A percentile compares a stretch with the other conserved stretches of the same genome.
Evolutionary conservation across 1,140 invertebrate species (phyloP).

Genomic region (Diuraphis noxia): DNA sequence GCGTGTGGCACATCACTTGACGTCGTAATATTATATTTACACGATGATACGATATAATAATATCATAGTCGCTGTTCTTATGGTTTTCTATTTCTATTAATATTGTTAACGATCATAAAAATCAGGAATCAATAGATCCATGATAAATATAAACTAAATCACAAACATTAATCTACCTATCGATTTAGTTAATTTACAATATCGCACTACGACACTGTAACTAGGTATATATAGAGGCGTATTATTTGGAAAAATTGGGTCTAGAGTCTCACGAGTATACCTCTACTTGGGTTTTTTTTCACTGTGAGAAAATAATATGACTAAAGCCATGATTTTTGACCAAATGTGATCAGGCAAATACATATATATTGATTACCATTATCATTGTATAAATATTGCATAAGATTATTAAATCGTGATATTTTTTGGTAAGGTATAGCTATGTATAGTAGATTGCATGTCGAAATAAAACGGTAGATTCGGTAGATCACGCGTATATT

Average conservation of each 20-base stretch:
- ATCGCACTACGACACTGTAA: no score
- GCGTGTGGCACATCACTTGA: no score
- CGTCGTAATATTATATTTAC: no score
- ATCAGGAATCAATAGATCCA: no score
- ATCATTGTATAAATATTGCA: neutral
- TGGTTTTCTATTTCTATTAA: neutral
- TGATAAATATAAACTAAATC: neutral
- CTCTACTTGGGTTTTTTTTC: no score
- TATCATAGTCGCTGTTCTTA: no score
- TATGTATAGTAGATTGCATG: neutral
- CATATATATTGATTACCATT: no score
- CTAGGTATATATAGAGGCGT: no score
- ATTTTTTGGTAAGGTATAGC: no score
- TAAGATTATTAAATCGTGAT: neutral
- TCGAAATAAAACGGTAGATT: neutral
- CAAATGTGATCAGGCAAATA: fast-evolving
- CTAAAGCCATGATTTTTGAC: neutral
- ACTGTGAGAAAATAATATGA: neutral
- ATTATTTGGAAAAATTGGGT: neutral
- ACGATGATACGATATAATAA: no score
- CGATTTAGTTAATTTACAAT: neutral
- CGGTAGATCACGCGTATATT: neutral
- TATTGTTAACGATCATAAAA: neutral
- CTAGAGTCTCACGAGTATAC: neutral
- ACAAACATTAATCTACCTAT: neutral